These are phyloP conservation scores for Achlya flavicornis DNA, from an alignment of 2,888 invertebrate species.

Conservation along the genomic window DNA sequence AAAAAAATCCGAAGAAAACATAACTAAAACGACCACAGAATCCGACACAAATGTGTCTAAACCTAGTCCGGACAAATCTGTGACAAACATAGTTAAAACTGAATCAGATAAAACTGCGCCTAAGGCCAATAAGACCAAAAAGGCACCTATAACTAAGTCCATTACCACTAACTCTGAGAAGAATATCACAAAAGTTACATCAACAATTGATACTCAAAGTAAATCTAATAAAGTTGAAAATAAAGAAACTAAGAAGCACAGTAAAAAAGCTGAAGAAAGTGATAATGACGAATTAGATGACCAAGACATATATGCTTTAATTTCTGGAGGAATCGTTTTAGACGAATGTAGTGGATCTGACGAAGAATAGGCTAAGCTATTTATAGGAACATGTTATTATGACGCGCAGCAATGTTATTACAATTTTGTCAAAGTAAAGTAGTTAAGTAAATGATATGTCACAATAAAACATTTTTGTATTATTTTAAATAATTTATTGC, in stretches of 20 bases:
- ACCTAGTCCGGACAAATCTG: neutral
- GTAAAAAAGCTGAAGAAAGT: constrained; percentile 22
- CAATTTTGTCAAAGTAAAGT: neutral
- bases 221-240: constrained; percentile 12
- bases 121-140: constrained; percentile 15
- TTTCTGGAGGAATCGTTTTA: constrained; percentile 66
- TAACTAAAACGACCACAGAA: constrained; percentile 7
- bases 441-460: neutral
- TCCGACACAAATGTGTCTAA: constrained; percentile 3
- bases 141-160: constrained; percentile 13
- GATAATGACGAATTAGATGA: constrained; percentile 68
- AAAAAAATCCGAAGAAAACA: neutral
- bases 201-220: constrained; percentile 7
- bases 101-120: neutral
- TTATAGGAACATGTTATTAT: neutral
- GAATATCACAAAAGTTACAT: constrained; percentile 2
- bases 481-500: constrained; percentile 8
- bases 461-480: neutral
- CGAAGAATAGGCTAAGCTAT: constrained; percentile 37
- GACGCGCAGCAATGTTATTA: neutral
- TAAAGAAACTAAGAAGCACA: constrained; percentile 12
- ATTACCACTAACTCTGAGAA: too few species aligned
- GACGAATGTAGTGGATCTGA: constrained; percentile 72
- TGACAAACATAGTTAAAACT: neutral
- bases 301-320: constrained; percentile 64